Conservation (phyloP, 2,113 vertebrate species). For the Lathamus discolor region DNA sequence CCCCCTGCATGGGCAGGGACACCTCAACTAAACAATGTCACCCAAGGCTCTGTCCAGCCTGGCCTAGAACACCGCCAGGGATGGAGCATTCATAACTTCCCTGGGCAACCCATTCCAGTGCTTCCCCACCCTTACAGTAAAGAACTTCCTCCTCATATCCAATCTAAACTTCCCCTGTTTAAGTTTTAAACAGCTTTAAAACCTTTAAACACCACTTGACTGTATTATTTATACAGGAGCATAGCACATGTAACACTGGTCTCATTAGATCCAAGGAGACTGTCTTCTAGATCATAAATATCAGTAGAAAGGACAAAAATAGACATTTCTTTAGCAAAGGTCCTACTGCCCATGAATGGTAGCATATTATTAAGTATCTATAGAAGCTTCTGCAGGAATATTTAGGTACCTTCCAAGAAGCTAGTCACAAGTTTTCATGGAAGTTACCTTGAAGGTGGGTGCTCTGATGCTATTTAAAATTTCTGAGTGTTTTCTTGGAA, state of each 20-base stretch:
- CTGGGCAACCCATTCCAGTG: no score
- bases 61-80: no score
- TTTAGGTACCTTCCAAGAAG: background rate
- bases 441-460: background rate
- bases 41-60: no score
- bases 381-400: background rate
- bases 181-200: no score
- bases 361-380: background rate
- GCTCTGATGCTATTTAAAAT: background rate
- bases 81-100: no score
- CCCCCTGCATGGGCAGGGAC: no score
- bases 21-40: no score
- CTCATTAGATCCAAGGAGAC: background rate
- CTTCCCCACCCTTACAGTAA: no score
- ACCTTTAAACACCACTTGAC: background rate
- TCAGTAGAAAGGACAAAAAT: background rate
- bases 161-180: no score
- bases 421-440: background rate
- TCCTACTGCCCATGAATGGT: background rate
- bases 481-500: background rate
- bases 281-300: background rate
- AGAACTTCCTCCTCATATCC: no score
- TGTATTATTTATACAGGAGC: background rate
- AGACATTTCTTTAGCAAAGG: background rate
- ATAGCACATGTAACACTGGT: background rate